Evolutionary conservation across 2,888 invertebrate species (phyloP).

Genomic region (Lingula anatina): DNA sequence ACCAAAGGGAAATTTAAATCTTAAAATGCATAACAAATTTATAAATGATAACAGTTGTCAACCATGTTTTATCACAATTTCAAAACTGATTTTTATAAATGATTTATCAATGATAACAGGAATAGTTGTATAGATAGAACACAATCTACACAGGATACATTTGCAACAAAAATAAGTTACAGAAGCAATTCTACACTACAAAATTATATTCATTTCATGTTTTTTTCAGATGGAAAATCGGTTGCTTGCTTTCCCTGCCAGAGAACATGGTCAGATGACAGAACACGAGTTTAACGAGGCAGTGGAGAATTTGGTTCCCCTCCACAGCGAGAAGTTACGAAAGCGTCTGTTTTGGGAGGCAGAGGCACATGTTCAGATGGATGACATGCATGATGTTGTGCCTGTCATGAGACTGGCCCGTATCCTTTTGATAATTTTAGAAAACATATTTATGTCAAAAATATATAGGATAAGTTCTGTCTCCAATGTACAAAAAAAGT

Average conservation of each 20-base stretch:
- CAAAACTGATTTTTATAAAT: no score
- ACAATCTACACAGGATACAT: no score
- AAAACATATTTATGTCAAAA: no score
- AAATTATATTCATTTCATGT: neutral
- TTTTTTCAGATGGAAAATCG: constrained; percentile 32
- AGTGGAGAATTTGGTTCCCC: constrained; percentile 34
- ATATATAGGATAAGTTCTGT: no score
- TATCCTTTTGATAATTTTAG: constrained; percentile 31
- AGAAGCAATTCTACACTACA: neutral
- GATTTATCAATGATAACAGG: no score
- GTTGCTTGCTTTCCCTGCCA: constrained; percentile 29
- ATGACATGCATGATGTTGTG: constrained; percentile 26
- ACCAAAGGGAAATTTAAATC: no score
- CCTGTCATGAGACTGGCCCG: constrained; percentile 39
- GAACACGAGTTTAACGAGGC: constrained; percentile 44
- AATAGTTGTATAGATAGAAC: no score
- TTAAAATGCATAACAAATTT: no score
- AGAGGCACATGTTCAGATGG: constrained; percentile 23
- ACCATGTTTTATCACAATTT: no score
- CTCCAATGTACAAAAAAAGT: no score
- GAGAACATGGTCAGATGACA: constrained; percentile 26
- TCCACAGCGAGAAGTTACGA: constrained; percentile 35
- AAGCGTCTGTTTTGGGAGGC: constrained; percentile 36
- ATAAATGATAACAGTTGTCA: no score
- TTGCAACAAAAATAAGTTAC: no score